Evolutionary conservation across 2,888 invertebrate species (phyloP).

Genomic region (Tipula unca): DNA sequence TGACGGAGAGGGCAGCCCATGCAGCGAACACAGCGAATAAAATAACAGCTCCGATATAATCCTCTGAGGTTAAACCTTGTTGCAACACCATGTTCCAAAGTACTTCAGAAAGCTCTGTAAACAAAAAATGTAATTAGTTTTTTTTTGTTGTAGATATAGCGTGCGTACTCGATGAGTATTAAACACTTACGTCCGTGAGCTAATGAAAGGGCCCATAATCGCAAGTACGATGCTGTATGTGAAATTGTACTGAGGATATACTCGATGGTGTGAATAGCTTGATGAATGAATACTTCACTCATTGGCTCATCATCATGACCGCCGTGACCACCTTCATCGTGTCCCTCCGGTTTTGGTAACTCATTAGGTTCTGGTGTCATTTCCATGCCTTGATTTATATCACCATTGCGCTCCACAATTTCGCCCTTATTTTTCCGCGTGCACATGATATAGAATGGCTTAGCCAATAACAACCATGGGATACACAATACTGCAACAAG

Average conservation of each 20-base stretch:
- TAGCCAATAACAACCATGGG: conserved; percentile 82
- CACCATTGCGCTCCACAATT: conserved; percentile 47
- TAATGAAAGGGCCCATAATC: conserved; percentile 91
- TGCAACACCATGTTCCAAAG: conserved; percentile 82
- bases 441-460: conserved; percentile 64
- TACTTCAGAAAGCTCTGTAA: conserved; percentile 66
- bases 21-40: conserved; percentile 75
- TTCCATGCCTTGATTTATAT: conserved; percentile 59
- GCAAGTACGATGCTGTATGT: conserved; percentile 92
- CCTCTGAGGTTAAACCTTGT: conserved; percentile 58
- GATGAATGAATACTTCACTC: conserved; percentile 85
- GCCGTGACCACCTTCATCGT: conserved; percentile 23
- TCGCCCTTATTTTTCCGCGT: conserved; percentile 37
- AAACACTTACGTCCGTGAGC: conserved; percentile 82
- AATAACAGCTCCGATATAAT: conserved; percentile 64
- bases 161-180: not conserved
- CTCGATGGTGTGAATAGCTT: conserved; percentile 94
- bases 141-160: too few relatives aligned
- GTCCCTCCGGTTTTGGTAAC: conserved; percentile 25
- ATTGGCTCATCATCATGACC: conserved; percentile 56
- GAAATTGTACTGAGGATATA: conserved; percentile 93
- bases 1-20: conserved; percentile 81
- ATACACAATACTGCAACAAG: conserved; percentile 68
- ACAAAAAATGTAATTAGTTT: not conserved
- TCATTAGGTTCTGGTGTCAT: conserved; percentile 43